A percentile compares a stretch with the other conserved stretches of the same genome.
Evolutionary conservation across 2,888 invertebrate genomes (phyloP).

Genomic region (Phanerotoma sp.): DNA sequence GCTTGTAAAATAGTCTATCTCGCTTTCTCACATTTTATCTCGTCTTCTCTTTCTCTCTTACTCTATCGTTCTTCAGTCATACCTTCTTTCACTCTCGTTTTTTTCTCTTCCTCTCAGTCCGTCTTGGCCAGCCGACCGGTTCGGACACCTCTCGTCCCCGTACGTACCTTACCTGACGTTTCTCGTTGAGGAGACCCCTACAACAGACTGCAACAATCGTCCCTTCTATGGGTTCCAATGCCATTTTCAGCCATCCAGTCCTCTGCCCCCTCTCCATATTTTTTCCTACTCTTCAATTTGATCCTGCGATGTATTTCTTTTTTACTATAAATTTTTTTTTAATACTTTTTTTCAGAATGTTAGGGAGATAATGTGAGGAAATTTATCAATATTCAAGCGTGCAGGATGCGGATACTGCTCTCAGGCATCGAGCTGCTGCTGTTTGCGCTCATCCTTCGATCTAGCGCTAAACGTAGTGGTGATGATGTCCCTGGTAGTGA

Average conservation of each 20-base stretch:
- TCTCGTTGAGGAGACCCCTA: slow-evolving; percentile 9
- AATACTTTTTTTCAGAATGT: neutral
- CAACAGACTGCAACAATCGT: slow-evolving; percentile 1
- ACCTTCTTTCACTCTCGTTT: slow-evolving; percentile 27
- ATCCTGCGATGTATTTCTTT: neutral
- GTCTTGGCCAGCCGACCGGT: slow-evolving; percentile 26
- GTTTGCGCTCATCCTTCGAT: slow-evolving; percentile 30
- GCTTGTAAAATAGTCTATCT: slow-evolving; percentile 11
- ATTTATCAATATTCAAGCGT: slow-evolving; percentile 4
- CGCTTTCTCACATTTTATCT: too few relatives aligned
- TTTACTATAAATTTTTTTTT: neutral
- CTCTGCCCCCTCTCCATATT: slow-evolving; percentile 1
- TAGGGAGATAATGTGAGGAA: slow-evolving; percentile 12
- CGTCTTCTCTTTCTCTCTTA: neutral
- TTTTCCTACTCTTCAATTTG: neutral
- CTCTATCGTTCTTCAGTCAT: slow-evolving; percentile 7
- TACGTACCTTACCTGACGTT: slow-evolving; percentile 21
- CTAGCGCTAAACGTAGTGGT: slow-evolving; percentile 43
- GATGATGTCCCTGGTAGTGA: slow-evolving; percentile 45
- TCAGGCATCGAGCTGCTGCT: slow-evolving; percentile 36
- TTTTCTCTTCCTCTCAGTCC: slow-evolving; percentile 28
- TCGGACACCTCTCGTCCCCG: slow-evolving; percentile 19
- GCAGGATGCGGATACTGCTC: slow-evolving; percentile 40
- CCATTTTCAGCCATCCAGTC: slow-evolving; percentile 11
- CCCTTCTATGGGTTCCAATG: slow-evolving; percentile 1